These are phyloP conservation scores for Calephelis virginiensis DNA, from an alignment of 1,140 invertebrate genomes.

Conservation along the genomic window DNA sequence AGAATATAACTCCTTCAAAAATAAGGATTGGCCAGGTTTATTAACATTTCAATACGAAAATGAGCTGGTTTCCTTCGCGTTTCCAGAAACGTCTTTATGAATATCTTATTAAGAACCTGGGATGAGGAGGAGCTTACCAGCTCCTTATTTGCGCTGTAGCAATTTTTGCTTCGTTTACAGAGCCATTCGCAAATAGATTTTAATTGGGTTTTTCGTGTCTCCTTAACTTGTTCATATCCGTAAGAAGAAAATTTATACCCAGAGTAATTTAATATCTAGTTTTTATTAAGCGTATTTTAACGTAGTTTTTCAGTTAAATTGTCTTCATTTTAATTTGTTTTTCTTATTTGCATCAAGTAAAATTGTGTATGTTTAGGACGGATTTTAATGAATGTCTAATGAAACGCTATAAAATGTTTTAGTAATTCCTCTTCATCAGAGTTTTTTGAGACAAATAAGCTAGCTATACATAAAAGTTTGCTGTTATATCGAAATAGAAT, in stretches of 20 bases:
- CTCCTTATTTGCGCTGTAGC: slow-evolving; percentile 66
- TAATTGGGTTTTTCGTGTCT: slow-evolving; percentile 72
- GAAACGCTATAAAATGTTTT: background rate
- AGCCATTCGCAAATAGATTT: slow-evolving; percentile 71
- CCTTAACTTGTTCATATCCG: slow-evolving; percentile 46
- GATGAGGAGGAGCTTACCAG: slow-evolving; percentile 68
- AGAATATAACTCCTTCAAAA: background rate
- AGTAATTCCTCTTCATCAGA: background rate
- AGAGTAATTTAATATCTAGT: slow-evolving; percentile 20
- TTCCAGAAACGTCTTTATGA: slow-evolving; percentile 65
- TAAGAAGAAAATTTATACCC: slow-evolving; percentile 38
- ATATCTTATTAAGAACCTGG: slow-evolving; percentile 73
- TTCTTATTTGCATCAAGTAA: slow-evolving; percentile 4
- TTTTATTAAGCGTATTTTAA: slow-evolving; percentile 23
- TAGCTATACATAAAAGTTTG: no score
- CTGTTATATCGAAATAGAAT: no score
- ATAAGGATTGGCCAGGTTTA: slow-evolving; percentile 33
- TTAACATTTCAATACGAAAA: slow-evolving; percentile 54
- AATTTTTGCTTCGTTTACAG: slow-evolving; percentile 68
- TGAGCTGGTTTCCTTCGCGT: slow-evolving; percentile 43
- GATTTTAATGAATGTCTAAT: background rate
- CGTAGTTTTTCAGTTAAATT: slow-evolving; percentile 13
- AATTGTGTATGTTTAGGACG: slow-evolving; percentile 4
- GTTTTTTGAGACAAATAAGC: no score
- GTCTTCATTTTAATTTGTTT: background rate